These are phyloP conservation scores for Mobula hypostoma DNA, from an alignment of 2,113 vertebrate species.

Conservation along the genomic window DNA sequence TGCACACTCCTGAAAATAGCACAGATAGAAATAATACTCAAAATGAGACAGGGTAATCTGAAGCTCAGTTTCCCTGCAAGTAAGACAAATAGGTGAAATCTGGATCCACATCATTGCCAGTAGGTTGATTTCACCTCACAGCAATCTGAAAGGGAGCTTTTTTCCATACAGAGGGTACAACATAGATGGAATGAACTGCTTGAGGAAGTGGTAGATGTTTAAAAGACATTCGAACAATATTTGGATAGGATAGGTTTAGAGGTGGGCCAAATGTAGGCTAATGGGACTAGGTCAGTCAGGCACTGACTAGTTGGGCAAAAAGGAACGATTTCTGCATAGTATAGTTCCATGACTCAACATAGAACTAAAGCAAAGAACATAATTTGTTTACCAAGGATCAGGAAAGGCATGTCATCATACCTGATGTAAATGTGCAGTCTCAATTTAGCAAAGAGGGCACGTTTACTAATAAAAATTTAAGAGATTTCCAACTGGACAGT, in stretches of 20 bases:
- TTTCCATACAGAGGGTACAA: no score
- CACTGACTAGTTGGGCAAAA: no score
- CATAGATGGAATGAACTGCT: no score
- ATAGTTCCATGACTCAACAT: no score
- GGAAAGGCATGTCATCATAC: background rate
- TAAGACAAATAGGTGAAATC: background rate
- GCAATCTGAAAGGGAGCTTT: background rate
- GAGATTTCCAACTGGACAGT: background rate
- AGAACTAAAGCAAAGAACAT: background rate
- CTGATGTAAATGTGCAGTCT: background rate
- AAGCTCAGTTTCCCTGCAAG: background rate
- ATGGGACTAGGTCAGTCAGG: no score
- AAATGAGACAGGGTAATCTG: background rate
- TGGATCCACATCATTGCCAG: background rate
- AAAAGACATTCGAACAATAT: no score
- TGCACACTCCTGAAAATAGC: slow-evolving; percentile 22
- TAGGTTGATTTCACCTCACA: background rate
- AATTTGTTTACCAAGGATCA: background rate
- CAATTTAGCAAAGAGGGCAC: background rate
- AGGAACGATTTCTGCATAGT: no score
- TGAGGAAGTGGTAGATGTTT: no score
- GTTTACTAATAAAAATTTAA: background rate
- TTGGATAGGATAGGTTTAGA: no score
- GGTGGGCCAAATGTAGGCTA: no score
- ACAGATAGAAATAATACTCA: slow-evolving; percentile 21